Evolutionary conservation across 23 tunicate species (phyloP).

Genomic region (Phallusia fumigata): DNA sequence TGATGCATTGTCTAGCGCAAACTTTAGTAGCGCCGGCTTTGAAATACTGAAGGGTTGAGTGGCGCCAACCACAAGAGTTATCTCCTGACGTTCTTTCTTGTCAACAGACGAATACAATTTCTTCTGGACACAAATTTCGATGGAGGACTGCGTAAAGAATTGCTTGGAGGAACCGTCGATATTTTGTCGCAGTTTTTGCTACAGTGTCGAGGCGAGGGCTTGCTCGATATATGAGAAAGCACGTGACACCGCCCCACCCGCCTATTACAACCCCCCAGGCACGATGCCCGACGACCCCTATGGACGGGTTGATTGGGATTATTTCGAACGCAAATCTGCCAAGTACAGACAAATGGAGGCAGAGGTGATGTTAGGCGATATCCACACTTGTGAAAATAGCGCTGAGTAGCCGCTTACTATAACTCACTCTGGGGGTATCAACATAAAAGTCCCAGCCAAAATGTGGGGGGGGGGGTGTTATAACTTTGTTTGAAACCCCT

Average conservation of each 20-base stretch:
- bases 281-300: constrained; percentile 32
- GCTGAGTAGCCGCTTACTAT: no score
- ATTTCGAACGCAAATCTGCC: constrained; percentile 67
- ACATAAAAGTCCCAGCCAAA: no score
- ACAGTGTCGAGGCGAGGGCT: constrained; percentile 46
- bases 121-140: constrained; percentile 41
- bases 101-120: constrained; percentile 75
- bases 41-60: no score
- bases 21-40: no score
- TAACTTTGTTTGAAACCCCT: no score
- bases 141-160: constrained; percentile 40
- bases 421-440: no score
- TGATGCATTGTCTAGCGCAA: background rate
- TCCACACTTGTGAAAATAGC: no score
- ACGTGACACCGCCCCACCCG: constrained; percentile 53
- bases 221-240: constrained; percentile 70
- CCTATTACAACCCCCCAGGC: constrained; percentile 36
- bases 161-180: constrained; percentile 50
- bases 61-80: background rate
- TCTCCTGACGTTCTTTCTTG: background rate
- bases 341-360: constrained; percentile 67
- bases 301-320: constrained; percentile 45
- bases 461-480: no score
- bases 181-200: constrained; percentile 76
- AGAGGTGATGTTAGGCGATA: no score